Evolutionary conservation across 2,113 vertebrate species (phyloP).

Genomic region (Cariama cristata): DNA sequence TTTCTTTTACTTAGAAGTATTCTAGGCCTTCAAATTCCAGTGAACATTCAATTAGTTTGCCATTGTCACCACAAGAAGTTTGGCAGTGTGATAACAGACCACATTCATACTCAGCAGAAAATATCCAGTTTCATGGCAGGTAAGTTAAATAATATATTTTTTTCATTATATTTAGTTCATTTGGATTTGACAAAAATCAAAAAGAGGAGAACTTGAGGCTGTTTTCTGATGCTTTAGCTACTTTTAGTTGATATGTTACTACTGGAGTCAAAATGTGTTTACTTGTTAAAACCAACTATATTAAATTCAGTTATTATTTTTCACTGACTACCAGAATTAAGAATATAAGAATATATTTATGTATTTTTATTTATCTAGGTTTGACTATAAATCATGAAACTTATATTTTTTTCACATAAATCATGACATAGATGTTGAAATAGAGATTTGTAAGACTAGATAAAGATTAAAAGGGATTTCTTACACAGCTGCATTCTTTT

Average conservation of each 20-base stretch:
- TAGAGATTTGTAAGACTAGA: constrained; percentile 64
- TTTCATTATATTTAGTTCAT: neutral
- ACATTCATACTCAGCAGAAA: constrained; percentile 54
- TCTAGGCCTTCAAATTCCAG: constrained; percentile 31
- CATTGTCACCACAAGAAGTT: constrained; percentile 70
- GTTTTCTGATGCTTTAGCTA: neutral
- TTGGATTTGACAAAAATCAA: neutral
- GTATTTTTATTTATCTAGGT: neutral
- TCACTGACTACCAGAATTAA: neutral
- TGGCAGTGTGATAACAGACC: constrained; percentile 72
- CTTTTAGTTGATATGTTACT: neutral
- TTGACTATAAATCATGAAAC: neutral
- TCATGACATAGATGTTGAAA: constrained; percentile 38
- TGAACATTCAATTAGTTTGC: constrained; percentile 37
- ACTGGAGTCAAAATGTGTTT: neutral
- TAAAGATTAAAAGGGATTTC: constrained; percentile 68
- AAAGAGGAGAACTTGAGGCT: neutral
- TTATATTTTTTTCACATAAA: neutral
- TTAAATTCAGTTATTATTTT: neutral
- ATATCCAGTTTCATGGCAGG: constrained; percentile 62
- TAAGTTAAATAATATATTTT: constrained; percentile 52
- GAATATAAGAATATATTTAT: neutral
- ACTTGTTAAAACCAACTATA: neutral
- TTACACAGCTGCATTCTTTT: constrained; percentile 60
- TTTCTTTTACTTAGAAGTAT: constrained; percentile 31